These are phyloP conservation scores for Peromyscus californicus DNA, from an alignment of 2,113 vertebrate genomes.

Conservation along the genomic window DNA sequence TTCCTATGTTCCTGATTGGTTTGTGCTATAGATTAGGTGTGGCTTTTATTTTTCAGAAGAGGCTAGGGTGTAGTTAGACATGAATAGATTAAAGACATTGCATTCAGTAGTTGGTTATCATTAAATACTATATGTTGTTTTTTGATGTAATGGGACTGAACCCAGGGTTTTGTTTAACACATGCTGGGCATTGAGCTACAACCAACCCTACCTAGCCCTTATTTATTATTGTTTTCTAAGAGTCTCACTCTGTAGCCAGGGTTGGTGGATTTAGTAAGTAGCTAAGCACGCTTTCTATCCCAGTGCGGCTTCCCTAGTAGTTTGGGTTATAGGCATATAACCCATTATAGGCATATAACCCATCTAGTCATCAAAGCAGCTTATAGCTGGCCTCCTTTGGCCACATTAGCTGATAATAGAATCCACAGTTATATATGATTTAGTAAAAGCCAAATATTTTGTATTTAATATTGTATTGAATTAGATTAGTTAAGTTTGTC, in stretches of 20 bases:
- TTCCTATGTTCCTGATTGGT: neutral
- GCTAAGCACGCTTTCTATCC: neutral
- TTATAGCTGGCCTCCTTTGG: neutral
- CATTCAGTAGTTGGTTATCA: neutral
- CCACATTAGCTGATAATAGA: slow-evolving; percentile 36
- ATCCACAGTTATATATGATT: neutral
- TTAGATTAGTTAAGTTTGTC: slow-evolving; percentile 44
- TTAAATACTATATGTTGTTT: neutral
- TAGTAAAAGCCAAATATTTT: slow-evolving; percentile 4
- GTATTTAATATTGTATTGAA: slow-evolving; percentile 11
- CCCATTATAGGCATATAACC: neutral
- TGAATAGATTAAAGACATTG: neutral
- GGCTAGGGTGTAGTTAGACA: neutral
- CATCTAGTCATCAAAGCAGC: neutral
- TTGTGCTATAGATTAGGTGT: neutral
- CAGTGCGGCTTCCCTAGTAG: neutral
- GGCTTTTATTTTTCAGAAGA: slow-evolving; percentile 39
- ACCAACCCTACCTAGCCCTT: neutral
- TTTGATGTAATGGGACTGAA: neutral
- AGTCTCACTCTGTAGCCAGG: neutral
- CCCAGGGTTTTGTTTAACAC: neutral
- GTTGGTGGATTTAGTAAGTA: neutral
- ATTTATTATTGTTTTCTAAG: neutral
- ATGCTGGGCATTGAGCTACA: neutral
- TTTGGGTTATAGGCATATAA: neutral